Evolutionary conservation across 1,140 invertebrate species (phyloP).

Genomic region (Heliconius hermathena): DNA sequence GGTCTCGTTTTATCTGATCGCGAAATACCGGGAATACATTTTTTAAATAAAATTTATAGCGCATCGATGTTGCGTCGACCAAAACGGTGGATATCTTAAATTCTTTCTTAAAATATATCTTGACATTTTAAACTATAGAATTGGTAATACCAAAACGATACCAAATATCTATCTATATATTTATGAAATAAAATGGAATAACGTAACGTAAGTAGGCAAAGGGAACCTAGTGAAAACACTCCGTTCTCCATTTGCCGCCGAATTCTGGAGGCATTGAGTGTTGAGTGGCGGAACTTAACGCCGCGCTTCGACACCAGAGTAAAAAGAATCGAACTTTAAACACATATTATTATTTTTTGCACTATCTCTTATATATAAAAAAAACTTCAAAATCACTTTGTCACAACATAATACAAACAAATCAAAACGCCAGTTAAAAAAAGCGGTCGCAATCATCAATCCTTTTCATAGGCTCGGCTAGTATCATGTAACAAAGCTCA

Average conservation of each 20-base stretch:
- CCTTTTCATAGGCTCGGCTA: slow-evolving; percentile 20
- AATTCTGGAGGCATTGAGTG: no score
- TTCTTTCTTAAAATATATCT: neutral
- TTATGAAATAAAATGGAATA: no score
- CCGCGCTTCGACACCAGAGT: no score
- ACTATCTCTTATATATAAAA: neutral
- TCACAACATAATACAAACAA: neutral
- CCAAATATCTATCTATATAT: no score
- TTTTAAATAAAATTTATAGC: neutral
- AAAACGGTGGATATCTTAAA: neutral
- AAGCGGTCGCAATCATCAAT: slow-evolving; percentile 24
- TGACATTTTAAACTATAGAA: neutral
- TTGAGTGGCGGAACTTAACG: no score
- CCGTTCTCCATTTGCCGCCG: no score
- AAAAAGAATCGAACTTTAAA: no score
- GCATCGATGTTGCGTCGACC: neutral
- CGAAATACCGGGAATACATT: neutral
- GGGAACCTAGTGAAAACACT: no score
- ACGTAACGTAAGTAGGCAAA: no score
- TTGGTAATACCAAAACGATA: no score
- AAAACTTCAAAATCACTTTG: neutral
- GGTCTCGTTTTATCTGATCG: neutral
- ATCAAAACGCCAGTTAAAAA: slow-evolving; percentile 7
- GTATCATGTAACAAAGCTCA: slow-evolving; percentile 34
- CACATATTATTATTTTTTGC: no score